Percentiles rank a stretch among this genome's conserved stretches.
Evolutionary conservation across 2,113 vertebrate genomes (phyloP).

Genomic region (Aplodontia rufa): DNA sequence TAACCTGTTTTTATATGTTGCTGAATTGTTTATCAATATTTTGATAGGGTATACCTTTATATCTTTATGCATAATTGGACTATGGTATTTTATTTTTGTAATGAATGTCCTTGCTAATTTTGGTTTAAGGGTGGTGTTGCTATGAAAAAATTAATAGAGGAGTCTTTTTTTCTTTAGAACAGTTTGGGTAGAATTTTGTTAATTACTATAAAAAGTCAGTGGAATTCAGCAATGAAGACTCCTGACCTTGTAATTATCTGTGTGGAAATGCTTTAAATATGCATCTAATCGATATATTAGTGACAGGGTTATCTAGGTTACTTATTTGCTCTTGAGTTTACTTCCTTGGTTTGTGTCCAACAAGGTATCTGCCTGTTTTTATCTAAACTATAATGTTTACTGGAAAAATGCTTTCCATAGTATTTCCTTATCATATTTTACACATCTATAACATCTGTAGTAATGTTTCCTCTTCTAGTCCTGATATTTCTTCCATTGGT

Average conservation of each 20-base stretch:
- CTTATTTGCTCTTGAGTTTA: not conserved
- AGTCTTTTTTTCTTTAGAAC: not conserved
- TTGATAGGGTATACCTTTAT: not conserved
- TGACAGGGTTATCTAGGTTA: not conserved
- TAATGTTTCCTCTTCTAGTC: not conserved
- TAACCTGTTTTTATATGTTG: not conserved
- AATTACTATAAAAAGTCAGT: not conserved
- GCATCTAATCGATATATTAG: no score
- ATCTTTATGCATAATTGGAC: not conserved
- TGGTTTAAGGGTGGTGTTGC: not conserved
- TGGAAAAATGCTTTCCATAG: not conserved
- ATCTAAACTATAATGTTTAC: not conserved
- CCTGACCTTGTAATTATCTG: no score
- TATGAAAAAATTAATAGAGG: not conserved
- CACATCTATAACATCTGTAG: not conserved
- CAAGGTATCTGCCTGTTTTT: not conserved
- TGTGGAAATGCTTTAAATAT: no score
- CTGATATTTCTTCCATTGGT: not conserved
- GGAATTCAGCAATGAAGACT: not conserved
- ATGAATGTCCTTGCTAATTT: not conserved
- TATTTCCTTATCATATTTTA: not conserved
- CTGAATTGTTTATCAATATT: not conserved
- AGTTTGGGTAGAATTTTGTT: not conserved
- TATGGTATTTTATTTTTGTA: no score
- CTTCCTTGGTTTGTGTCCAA: not conserved